phyloP scores from a whole-genome alignment of 2,113 vertebrate genomes.

The Puntigrus tetrazona region DNA sequence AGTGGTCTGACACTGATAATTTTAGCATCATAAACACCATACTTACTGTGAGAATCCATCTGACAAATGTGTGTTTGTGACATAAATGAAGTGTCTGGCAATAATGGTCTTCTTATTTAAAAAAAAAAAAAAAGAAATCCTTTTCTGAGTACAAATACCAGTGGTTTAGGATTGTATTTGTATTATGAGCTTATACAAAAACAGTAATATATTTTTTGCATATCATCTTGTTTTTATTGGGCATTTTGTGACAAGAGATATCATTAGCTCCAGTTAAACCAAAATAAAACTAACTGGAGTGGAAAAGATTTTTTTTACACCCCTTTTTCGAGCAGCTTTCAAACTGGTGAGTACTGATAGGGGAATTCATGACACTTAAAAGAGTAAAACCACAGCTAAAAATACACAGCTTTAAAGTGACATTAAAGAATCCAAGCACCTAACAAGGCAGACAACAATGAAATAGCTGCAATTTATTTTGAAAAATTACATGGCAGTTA shows the following conservation, averaged over 20 bases:
- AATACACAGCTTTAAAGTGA: conserved; percentile 7
- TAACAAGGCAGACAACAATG: background rate
- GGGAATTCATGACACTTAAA: background rate
- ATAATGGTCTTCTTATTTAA: too few relatives aligned
- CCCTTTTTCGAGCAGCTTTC: background rate
- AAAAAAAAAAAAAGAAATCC: too few relatives aligned
- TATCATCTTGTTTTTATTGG: background rate
- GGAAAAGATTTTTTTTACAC: background rate
- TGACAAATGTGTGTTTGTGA: too few relatives aligned
- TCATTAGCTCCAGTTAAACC: background rate
- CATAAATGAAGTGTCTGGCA: too few relatives aligned
- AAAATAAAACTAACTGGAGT: background rate
- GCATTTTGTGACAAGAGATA: background rate
- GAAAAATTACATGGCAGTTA: background rate
- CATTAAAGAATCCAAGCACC: background rate
- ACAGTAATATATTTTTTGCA: background rate
- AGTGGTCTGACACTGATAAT: too few relatives aligned
- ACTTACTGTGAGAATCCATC: too few relatives aligned
- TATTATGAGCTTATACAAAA: background rate
- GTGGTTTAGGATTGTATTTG: too few relatives aligned
- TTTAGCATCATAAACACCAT: too few relatives aligned
- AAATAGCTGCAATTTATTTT: background rate
- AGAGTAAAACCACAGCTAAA: background rate
- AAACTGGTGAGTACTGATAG: background rate
- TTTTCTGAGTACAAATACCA: too few relatives aligned